Conservation (phyloP, 2,797 vertebrate species). For the Argyrosomus regius region DNA sequence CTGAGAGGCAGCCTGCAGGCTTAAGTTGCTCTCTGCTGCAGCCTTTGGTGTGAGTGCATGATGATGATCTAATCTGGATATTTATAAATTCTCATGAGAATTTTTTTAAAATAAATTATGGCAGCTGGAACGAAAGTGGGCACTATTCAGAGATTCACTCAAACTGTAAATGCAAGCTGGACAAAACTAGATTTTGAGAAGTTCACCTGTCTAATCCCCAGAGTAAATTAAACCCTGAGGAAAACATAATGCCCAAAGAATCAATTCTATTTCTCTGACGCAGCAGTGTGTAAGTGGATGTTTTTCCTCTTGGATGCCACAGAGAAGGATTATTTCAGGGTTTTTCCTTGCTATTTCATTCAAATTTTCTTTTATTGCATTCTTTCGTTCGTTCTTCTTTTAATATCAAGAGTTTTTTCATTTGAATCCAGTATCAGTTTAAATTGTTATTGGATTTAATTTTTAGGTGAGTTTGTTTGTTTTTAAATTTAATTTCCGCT, state of each 20-base stretch:
- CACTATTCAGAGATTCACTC: not conserved
- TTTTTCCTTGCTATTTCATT: not conserved
- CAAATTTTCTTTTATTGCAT: not conserved
- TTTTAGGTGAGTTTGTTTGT: not conserved
- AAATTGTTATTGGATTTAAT: not conserved
- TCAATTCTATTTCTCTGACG: not conserved
- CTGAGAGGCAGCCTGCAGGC: not conserved
- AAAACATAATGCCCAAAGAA: conserved; percentile 9
- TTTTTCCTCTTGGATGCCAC: not conserved
- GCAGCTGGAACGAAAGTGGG: not conserved
- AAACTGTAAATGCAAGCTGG: not conserved
- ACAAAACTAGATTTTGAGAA: not conserved
- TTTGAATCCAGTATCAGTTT: not conserved
- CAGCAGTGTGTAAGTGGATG: not conserved
- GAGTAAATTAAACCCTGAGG: not conserved
- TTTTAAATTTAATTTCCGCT: not conserved
- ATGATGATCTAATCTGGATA: not conserved
- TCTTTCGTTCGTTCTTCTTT: not conserved
- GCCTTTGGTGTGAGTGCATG: not conserved
- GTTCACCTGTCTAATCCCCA: not conserved
- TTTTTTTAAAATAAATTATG: not conserved
- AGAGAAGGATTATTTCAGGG: not conserved
- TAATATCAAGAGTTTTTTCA: not conserved
- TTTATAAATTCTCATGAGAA: not conserved
- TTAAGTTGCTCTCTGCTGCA: not conserved